Evolutionary conservation across 1,140 invertebrate species (phyloP), one percentile per base, ranked within the genome.

Genomic region (Tetramorium simillimum): DNA sequence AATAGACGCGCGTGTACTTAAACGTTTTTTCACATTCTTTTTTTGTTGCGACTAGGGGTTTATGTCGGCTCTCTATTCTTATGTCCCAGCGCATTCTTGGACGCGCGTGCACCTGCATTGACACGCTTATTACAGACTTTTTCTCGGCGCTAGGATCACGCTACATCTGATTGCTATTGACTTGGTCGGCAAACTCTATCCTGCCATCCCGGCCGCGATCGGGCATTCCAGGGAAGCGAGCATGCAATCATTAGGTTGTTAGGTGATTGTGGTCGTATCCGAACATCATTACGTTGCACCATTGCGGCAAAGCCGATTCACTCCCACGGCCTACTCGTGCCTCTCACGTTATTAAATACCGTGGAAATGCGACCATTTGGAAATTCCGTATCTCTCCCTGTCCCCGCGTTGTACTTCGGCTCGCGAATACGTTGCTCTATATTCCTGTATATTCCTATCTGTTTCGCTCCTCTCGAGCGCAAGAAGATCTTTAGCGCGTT

Each of bases 291-390:
- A 88, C 24, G 46, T 88, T 75, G 73, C 89, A 87, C 81, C 88
- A 92, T 90, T 90, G 87, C 88, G 81, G 90, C 85, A 86, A 86
- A 89, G 85, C 70, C 87, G 87, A 88, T 86, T 86, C 86, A 91
- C 91, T 93, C 93, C 92, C 92, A 93, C 92, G 90, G 89, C 87
- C 85, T 86, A 75, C 84, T 76, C 84, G 73, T 82, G 72, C 88
- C 91, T 91, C 91, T 93, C 91, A 90, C 91, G 90, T 93, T 90
- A 92, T 93, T 92, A 92, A 92, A 93, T 92, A 90, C 86, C 90
- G 91, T 93, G 86, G 82, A 92, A 92, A 93, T 92, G 88, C 91
- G 89, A 87, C 85, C 89, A 78, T 78, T 88, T 86, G 65, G 65
- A 88, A 88, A 87, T 85, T 56, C 65, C 24, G 28, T 89, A 75